Conservation (phyloP, 1,140 invertebrate genomes). For the Zaprionus lachaisei region DNA sequence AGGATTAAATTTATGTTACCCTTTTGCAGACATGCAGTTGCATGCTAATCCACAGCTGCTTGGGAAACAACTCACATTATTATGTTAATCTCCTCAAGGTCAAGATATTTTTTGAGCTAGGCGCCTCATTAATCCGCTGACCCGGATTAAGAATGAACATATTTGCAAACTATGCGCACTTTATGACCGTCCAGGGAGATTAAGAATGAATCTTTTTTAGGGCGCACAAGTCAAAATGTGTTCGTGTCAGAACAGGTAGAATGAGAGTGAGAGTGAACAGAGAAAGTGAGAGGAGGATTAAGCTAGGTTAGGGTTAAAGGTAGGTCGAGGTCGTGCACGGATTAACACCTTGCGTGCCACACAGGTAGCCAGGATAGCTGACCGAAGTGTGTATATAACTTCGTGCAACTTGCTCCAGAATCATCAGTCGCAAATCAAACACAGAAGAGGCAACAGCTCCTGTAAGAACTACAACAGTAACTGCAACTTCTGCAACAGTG, state of each 20-base stretch:
- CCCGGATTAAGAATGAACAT: constrained; percentile 78
- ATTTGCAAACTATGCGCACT: constrained; percentile 74
- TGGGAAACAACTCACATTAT: constrained; percentile 73
- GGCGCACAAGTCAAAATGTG: constrained; percentile 53
- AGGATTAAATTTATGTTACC: constrained; percentile 15
- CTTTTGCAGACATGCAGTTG: constrained; percentile 31
- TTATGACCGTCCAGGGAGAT: constrained; percentile 60
- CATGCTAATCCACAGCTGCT: constrained; percentile 60
- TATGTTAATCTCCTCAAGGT: constrained; percentile 68
- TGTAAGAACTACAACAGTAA: neutral
- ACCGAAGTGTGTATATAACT: constrained; percentile 43
- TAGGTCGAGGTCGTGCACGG: neutral
- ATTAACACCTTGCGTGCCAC: too few species aligned
- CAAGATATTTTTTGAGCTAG: constrained; percentile 27
- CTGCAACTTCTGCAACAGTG: neutral
- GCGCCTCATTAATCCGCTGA: constrained; percentile 3
- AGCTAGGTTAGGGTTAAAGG: neutral
- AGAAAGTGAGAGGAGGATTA: constrained; percentile 1
- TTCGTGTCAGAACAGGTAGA: constrained; percentile 38
- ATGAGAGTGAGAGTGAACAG: constrained; percentile 29
- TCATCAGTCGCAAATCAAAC: constrained; percentile 58
- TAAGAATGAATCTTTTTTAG: constrained; percentile 80
- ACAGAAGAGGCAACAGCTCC: neutral
- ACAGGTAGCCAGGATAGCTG: neutral
- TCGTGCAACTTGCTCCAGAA: neutral